phyloP scores from a whole-genome alignment of 2,888 invertebrate species.

The Cryptophagus acutangulus region DNA sequence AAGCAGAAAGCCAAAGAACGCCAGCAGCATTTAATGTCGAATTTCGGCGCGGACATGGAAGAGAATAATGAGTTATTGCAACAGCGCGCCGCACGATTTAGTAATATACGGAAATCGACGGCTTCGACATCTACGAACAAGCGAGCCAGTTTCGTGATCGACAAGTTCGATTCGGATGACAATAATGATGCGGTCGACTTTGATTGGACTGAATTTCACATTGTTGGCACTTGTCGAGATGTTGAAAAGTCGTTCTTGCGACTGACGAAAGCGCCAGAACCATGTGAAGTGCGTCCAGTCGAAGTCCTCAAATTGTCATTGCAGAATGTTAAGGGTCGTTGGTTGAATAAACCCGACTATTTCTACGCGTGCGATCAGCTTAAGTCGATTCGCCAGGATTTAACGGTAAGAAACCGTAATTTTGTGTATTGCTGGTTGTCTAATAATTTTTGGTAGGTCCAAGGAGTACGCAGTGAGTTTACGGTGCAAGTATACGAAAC shows the following conservation, averaged over 20 bases:
- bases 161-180: slow-evolving; percentile 46
- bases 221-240: slow-evolving; percentile 91
- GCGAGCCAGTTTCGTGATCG: slow-evolving; percentile 25
- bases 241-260: slow-evolving; percentile 95
- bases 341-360: slow-evolving; percentile 89
- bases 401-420: slow-evolving; percentile 67
- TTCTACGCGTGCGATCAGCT: slow-evolving; percentile 97
- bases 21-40: slow-evolving; percentile 60
- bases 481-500: slow-evolving; percentile 99
- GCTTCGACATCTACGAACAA: slow-evolving; percentile 8
- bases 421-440: background rate
- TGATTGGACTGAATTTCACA: slow-evolving; percentile 81
- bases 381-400: slow-evolving; percentile 97
- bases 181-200: slow-evolving; percentile 59
- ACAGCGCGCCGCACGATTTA: slow-evolving; percentile 87
- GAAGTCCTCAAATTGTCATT: slow-evolving; percentile 79
- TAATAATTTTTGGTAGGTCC: slow-evolving; percentile 59
- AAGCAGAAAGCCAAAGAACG: slow-evolving; percentile 55
- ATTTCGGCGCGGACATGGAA: slow-evolving; percentile 59
- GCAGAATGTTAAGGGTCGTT: slow-evolving; percentile 84
- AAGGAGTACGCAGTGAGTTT: slow-evolving; percentile 88
- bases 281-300: slow-evolving; percentile 86
- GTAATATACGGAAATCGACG: slow-evolving; percentile 41
- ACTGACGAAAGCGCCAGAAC: slow-evolving; percentile 91
- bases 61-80: slow-evolving; percentile 75